Evolutionary conservation across 1,140 invertebrate species (phyloP).

Genomic region (Megathymus violae): DNA sequence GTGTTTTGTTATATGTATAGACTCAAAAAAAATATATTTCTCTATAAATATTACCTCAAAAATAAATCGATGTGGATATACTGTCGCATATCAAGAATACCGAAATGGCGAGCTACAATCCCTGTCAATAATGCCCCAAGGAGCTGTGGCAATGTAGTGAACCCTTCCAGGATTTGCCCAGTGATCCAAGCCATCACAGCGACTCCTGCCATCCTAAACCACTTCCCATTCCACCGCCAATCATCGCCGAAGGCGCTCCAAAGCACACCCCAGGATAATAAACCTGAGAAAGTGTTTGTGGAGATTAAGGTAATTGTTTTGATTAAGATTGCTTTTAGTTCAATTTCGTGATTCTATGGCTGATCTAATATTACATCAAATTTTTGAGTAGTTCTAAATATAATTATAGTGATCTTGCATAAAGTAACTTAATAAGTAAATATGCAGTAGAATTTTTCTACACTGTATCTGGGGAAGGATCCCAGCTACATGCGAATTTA

Average conservation of each 20-base stretch:
- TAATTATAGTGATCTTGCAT: too few species aligned
- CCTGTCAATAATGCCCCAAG: slow-evolving; percentile 66
- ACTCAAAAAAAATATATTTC: too few species aligned
- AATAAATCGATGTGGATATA: slow-evolving; percentile 60
- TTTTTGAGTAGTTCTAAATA: too few species aligned
- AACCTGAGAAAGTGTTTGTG: slow-evolving; percentile 51
- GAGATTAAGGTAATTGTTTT: too few species aligned
- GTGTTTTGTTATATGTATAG: too few species aligned
- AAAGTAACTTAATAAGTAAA: too few species aligned
- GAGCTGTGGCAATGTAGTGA: slow-evolving; percentile 63
- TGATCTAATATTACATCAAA: too few species aligned
- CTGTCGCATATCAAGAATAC: slow-evolving; percentile 64
- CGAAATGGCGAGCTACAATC: slow-evolving; percentile 62
- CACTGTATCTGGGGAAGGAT: too few species aligned
- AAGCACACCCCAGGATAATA: slow-evolving; percentile 60
- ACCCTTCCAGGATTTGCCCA: slow-evolving; percentile 56
- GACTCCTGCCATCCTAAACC: slow-evolving; percentile 56
- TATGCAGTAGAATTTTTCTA: too few species aligned
- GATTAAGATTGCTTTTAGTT: too few species aligned
- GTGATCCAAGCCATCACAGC: slow-evolving; percentile 59
- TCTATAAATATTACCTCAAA: slow-evolving; percentile 66
- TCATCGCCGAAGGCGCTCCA: slow-evolving; percentile 60
- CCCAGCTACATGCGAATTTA: too few species aligned
- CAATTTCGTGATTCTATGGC: not conserved
- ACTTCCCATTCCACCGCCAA: slow-evolving; percentile 62